Evolutionary conservation across 2,888 invertebrate species (phyloP).

Genomic region (Hecatera dysodea): DNA sequence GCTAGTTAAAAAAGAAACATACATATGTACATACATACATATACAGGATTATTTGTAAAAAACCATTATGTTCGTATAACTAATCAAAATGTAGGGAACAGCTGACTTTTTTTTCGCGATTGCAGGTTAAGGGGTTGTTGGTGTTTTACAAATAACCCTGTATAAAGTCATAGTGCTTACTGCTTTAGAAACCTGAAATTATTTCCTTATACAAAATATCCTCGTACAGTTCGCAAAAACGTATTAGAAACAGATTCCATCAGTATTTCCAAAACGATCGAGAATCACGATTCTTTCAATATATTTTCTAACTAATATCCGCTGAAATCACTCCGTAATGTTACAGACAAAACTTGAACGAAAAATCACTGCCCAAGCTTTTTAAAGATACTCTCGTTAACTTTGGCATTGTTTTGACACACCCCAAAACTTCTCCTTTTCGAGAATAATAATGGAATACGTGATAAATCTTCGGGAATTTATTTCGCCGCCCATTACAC

Average conservation of each 20-base stretch:
- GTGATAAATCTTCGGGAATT: conserved; percentile 65
- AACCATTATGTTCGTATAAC: no score
- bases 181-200: neutral
- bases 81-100: no score
- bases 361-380: conserved; percentile 12
- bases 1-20: neutral
- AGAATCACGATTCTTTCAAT: neutral
- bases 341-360: neutral
- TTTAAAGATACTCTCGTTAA: conserved; percentile 44
- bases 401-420: conserved; percentile 60
- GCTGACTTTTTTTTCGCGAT: no score
- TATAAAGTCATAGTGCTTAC: neutral
- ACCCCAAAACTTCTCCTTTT: conserved; percentile 49
- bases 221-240: neutral
- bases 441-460: conserved; percentile 63
- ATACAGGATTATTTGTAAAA: no score
- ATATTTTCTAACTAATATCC: conserved; percentile 2
- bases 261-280: neutral
- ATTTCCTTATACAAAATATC: neutral
- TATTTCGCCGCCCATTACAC: conserved; percentile 63
- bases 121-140: no score
- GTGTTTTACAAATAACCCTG: no score
- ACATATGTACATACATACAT: no score
- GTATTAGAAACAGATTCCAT: neutral
- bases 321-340: neutral